A percentile compares a stretch with the other conserved stretches of the same genome.
These are phyloP conservation scores for Triops longicaudatus DNA, from an alignment of 1,140 invertebrate species.

Conservation along the genomic window DNA sequence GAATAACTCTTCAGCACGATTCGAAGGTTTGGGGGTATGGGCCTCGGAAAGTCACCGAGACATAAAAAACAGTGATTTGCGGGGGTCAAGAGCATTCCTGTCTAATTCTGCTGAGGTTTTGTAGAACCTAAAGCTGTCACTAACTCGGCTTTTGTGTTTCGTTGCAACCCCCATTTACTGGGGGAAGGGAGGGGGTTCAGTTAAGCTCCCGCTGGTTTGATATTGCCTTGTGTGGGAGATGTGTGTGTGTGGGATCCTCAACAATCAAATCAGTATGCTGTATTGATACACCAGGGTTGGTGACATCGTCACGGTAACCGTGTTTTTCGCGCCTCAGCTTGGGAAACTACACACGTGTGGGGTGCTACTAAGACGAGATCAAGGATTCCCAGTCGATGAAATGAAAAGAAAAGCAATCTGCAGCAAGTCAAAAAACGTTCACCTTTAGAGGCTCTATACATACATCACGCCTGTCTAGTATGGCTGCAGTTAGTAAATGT, in stretches of 20 bases:
- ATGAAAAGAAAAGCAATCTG: constrained; percentile 2
- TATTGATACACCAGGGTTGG: neutral
- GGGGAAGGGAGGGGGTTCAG: neutral
- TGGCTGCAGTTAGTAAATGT: neutral
- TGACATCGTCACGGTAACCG: constrained; percentile 10
- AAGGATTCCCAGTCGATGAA: neutral
- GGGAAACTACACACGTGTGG: neutral
- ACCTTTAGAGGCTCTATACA: neutral
- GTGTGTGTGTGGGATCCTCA: neutral
- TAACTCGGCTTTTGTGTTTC: neutral
- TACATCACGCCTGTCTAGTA: neutral
- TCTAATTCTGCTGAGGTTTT: neutral
- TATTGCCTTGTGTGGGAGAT: neutral
- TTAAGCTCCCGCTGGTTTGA: neutral
- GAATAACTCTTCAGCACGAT: neutral
- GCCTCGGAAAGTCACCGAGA: neutral
- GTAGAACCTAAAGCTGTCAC: neutral
- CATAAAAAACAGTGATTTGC: constrained; percentile 13
- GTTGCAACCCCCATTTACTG: neutral
- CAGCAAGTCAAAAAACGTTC: neutral
- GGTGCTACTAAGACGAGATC: neutral
- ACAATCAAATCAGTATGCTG: constrained; percentile 12
- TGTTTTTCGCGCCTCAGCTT: constrained; percentile 5
- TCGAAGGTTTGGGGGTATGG: neutral
- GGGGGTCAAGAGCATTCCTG: neutral